Percentiles rank a stretch among this genome's conserved stretches.
phyloP scores from a whole-genome alignment of 2,113 vertebrate species.

The Entomyzon cyanotis region DNA sequence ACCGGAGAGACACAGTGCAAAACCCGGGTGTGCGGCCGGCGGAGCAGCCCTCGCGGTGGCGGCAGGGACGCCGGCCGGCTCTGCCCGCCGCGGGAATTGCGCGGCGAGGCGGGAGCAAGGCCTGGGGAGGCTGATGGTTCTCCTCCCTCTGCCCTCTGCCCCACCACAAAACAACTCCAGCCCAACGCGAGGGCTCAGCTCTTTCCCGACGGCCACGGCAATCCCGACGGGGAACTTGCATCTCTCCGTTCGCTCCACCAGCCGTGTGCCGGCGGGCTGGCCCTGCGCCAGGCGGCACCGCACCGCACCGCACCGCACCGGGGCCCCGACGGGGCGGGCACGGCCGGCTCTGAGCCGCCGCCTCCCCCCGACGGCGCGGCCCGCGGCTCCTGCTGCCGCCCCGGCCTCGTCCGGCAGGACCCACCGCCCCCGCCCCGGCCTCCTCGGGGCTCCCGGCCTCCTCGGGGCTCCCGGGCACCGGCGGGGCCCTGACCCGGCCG shows the following conservation, averaged over 20 bases:
- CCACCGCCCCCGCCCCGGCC: not conserved
- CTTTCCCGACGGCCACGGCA: not conserved
- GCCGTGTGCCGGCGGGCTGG: not conserved
- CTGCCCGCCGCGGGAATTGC: not conserved
- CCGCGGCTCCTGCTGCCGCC: not conserved
- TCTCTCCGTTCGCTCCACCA: not conserved
- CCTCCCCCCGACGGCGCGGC: not conserved
- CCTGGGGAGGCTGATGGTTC: not conserved
- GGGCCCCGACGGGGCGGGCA: not conserved
- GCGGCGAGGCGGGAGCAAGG: not conserved
- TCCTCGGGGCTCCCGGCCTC: not conserved
- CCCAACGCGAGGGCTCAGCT: not conserved
- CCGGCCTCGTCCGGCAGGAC: not conserved
- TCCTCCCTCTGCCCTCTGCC: no score
- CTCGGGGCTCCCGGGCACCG: not conserved
- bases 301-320: not conserved
- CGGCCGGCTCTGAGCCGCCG: not conserved
- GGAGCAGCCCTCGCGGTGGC: not conserved
- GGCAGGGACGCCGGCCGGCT: not conserved
- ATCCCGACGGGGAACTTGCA: no score
- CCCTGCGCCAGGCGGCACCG: not conserved
- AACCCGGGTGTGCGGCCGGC: not conserved
- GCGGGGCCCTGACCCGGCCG: not conserved
- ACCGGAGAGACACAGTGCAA: not conserved
- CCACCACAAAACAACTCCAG: not conserved